A percentile compares a stretch with the other conserved stretches of the same genome.
Conservation (phyloP, 1,140 invertebrate genomes). For the Dendroctonus ponderosae region DNA sequence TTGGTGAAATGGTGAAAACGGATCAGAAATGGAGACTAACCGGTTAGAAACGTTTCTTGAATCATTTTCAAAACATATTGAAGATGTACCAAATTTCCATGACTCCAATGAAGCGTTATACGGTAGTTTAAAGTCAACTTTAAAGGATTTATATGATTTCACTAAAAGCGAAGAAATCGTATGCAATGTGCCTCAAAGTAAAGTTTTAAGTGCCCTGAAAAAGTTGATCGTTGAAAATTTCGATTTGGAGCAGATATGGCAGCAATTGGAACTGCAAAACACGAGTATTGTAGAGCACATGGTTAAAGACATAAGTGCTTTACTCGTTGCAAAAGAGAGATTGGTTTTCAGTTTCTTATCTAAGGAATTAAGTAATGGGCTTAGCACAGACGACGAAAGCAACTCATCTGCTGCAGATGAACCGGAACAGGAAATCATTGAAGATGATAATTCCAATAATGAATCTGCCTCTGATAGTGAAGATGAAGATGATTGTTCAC, state of each 20-base stretch:
- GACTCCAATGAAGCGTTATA: not conserved
- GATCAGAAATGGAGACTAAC: no score
- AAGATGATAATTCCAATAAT: conserved; percentile 12
- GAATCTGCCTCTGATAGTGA: conserved; percentile 15
- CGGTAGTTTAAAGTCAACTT: conserved; percentile 57
- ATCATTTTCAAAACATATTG: no score
- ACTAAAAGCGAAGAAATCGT: conserved; percentile 57
- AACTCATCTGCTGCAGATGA: no score
- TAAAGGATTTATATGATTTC: conserved; percentile 73
- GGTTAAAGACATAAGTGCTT: conserved; percentile 50
- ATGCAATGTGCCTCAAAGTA: conserved; percentile 52
- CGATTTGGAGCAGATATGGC: conserved; percentile 90
- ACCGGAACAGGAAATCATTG: not conserved
- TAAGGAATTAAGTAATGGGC: conserved; percentile 3
- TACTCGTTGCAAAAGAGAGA: conserved; percentile 39
- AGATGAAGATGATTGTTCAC: conserved; percentile 46
- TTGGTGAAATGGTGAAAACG: no score
- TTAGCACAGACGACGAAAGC: not conserved
- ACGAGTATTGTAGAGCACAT: conserved; percentile 57
- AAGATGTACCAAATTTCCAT: not conserved
- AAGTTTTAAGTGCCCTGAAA: conserved; percentile 55
- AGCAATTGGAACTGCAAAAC: conserved; percentile 85
- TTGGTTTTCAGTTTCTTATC: conserved; percentile 41
- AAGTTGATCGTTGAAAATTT: conserved; percentile 77
- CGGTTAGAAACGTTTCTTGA: no score